Evolutionary conservation across 2,113 vertebrate species (phyloP).

Genomic region (Silurus asotus): DNA sequence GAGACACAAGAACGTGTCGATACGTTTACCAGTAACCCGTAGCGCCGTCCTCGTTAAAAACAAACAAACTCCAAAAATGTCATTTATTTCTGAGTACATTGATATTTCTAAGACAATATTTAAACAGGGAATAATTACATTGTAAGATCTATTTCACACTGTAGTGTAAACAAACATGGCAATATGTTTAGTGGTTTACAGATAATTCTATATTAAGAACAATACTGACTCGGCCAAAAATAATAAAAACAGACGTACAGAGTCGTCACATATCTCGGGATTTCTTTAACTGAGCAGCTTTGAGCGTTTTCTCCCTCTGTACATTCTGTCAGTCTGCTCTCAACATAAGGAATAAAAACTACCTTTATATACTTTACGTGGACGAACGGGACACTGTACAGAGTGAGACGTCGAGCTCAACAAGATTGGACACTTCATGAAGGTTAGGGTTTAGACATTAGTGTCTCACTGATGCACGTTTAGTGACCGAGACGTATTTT

Average conservation of each 20-base stretch:
- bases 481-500: not conserved
- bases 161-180: conserved; percentile 56
- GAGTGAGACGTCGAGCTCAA: not conserved
- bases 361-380: conserved; percentile 19
- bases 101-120: conserved; percentile 56
- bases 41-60: not conserved
- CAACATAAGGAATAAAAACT: conserved; percentile 38
- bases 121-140: conserved; percentile 62
- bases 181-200: conserved; percentile 34
- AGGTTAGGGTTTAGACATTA: not conserved
- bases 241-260: conserved; percentile 32
- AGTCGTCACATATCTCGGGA: conserved; percentile 8
- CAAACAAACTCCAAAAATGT: not conserved
- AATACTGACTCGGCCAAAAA: conserved; percentile 52
- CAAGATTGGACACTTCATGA: not conserved
- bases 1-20: not conserved
- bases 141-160: conserved; percentile 53
- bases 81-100: conserved; percentile 65
- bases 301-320: not conserved
- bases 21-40: not conserved
- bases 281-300: conserved; percentile 13
- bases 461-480: not conserved
- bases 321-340: not conserved
- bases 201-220: conserved; percentile 33
- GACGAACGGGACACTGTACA: conserved; percentile 13